Percentiles rank a stretch among this genome's conserved stretches.
Evolutionary conservation across 2,888 invertebrate species (phyloP).

Genomic region (Tipula helvola): DNA sequence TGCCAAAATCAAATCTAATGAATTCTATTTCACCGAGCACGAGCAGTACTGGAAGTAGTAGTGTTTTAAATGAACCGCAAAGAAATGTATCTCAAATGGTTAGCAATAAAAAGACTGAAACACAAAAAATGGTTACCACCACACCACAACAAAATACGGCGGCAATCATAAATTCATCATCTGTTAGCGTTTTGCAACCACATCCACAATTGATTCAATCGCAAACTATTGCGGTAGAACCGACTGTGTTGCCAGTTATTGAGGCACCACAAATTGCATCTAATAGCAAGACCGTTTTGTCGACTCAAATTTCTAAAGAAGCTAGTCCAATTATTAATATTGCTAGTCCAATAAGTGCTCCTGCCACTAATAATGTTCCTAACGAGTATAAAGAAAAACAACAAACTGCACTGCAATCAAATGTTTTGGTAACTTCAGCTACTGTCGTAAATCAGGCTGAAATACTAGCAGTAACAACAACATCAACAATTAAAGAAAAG

Average conservation of each 20-base stretch:
- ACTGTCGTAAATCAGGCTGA: constrained; percentile 29
- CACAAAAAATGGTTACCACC: neutral
- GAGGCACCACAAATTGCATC: neutral
- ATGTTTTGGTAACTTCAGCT: constrained; percentile 32
- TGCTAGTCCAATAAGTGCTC: constrained; percentile 31
- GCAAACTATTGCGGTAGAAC: neutral
- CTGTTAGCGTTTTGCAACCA: neutral
- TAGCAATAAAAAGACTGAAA: constrained; percentile 5
- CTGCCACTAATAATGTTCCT: constrained; percentile 27
- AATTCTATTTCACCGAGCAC: neutral
- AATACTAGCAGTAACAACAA: constrained; percentile 37
- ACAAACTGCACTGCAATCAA: constrained; percentile 39
- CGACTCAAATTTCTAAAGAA: neutral
- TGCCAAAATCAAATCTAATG: neutral
- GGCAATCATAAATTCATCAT: neutral
- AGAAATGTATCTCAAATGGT: neutral
- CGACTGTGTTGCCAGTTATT: neutral
- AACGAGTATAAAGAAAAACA: constrained; percentile 33
- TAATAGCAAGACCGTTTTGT: neutral
- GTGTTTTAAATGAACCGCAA: neutral
- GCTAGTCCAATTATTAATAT: neutral
- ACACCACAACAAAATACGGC: constrained; percentile 11
- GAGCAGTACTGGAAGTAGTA: neutral
- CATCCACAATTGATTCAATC: neutral
- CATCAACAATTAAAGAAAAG: constrained; percentile 27